Evolutionary conservation across 2,113 vertebrate species (phyloP).

Genomic region (Brienomyrus longianalis): DNA sequence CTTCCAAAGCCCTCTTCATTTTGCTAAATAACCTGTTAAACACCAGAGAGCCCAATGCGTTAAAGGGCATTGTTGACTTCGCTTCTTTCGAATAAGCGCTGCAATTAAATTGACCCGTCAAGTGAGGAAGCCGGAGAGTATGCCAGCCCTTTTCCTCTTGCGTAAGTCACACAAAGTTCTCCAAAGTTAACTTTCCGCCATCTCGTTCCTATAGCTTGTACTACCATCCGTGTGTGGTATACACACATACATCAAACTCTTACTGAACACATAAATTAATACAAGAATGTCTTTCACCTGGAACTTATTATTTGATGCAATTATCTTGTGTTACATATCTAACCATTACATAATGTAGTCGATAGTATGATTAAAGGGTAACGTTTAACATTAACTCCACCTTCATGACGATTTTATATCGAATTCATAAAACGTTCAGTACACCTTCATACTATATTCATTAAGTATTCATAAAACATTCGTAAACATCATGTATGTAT

Average conservation of each 20-base stretch:
- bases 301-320: neutral
- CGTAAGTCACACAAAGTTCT: conserved; percentile 19
- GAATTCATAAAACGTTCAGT: too few species aligned
- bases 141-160: neutral
- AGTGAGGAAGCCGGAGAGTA: neutral
- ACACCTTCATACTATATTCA: too few species aligned
- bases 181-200: neutral
- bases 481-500: too few species aligned
- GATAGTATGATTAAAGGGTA: neutral
- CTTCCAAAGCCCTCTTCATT: conserved; percentile 45
- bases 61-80: conserved; percentile 38
- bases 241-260: neutral
- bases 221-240: neutral
- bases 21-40: conserved; percentile 51
- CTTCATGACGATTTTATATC: too few species aligned
- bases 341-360: neutral
- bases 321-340: too few species aligned
- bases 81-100: conserved; percentile 29
- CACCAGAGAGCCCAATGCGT: conserved; percentile 26
- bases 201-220: neutral
- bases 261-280: too few species aligned
- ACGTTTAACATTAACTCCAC: too few species aligned
- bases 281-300: neutral
- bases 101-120: conserved; percentile 28
- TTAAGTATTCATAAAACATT: too few species aligned